phyloP scores from a whole-genome alignment of 2,797 vertebrate species.

The Sebastes minor region DNA sequence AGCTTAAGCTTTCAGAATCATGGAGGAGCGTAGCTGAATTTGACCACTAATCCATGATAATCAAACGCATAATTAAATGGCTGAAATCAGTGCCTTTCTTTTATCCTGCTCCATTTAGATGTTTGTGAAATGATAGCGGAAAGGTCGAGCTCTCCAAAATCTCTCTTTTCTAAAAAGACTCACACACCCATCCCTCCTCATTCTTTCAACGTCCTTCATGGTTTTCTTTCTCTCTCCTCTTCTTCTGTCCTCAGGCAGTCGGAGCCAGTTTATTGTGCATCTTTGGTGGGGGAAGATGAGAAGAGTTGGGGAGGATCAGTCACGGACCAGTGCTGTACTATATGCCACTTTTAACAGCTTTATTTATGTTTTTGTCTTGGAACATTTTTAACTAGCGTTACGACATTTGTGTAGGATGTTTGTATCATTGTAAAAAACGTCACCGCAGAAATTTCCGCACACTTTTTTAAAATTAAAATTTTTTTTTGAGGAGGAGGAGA shows the following conservation, averaged over 20 bases:
- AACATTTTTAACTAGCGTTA: conserved; percentile 85
- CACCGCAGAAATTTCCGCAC: conserved; percentile 66
- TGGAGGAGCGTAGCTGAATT: not conserved
- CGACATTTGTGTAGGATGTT: conserved; percentile 83
- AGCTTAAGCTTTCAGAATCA: not conserved
- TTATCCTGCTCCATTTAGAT: conserved; percentile 35
- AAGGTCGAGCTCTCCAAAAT: conserved; percentile 10
- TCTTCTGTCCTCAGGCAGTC: conserved; percentile 56
- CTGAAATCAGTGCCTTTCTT: not conserved
- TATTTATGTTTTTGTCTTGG: conserved; percentile 93
- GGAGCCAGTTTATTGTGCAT: conserved; percentile 64
- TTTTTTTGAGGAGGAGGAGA: conserved; percentile 14
- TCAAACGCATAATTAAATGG: conserved; percentile 8
- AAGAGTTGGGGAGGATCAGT: conserved; percentile 71
- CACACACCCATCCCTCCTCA: not conserved
- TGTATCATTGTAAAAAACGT: conserved; percentile 86
- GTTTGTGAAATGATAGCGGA: not conserved
- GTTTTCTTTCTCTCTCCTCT: conserved; percentile 19
- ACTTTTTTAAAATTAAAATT: conserved; percentile 3
- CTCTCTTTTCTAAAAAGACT: not conserved
- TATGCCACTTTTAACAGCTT: conserved; percentile 92
- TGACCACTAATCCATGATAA: conserved; percentile 24
- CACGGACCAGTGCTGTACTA: conserved; percentile 88
- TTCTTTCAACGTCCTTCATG: not conserved
- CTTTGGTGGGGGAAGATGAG: conserved; percentile 62